Conservation (phyloP, 2,797 vertebrate genomes). For the Pantherophis alleghaniensis region DNA sequence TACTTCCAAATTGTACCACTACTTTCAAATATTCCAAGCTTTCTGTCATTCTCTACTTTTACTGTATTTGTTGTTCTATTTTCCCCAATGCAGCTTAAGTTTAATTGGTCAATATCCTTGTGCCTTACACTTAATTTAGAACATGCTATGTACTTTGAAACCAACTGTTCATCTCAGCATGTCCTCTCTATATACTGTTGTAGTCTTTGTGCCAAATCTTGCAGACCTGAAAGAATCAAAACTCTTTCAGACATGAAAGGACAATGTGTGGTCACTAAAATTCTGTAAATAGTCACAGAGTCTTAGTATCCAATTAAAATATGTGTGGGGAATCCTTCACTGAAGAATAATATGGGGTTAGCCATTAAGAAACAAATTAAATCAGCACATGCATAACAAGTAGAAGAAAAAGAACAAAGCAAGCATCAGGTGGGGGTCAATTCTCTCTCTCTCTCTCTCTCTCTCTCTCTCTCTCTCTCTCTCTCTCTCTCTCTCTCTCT, state of each 20-base stretch:
- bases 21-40: neutral
- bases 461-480: too few species aligned
- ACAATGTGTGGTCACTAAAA: fast-evolving
- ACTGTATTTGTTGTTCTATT: neutral
- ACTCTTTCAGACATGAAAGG: neutral
- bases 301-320: neutral
- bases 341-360: neutral
- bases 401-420: neutral
- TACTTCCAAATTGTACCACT: neutral
- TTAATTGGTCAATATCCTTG: conserved; percentile 21
- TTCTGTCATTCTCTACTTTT: neutral
- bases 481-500: too few species aligned
- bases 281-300: fast-evolving
- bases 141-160: conserved; percentile 4
- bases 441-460: too few species aligned
- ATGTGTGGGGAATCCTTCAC: neutral
- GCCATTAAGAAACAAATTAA: neutral
- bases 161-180: neutral
- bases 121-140: conserved; percentile 1
- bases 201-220: neutral
- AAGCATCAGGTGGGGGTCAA: neutral
- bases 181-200: neutral
- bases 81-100: conserved; percentile 11
- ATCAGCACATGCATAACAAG: neutral
- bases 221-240: fast-evolving